Percentiles rank a stretch among this genome's conserved stretches.
These are phyloP conservation scores for Mirounga angustirostris DNA, from an alignment of 2,113 vertebrate genomes.

Conservation along the genomic window DNA sequence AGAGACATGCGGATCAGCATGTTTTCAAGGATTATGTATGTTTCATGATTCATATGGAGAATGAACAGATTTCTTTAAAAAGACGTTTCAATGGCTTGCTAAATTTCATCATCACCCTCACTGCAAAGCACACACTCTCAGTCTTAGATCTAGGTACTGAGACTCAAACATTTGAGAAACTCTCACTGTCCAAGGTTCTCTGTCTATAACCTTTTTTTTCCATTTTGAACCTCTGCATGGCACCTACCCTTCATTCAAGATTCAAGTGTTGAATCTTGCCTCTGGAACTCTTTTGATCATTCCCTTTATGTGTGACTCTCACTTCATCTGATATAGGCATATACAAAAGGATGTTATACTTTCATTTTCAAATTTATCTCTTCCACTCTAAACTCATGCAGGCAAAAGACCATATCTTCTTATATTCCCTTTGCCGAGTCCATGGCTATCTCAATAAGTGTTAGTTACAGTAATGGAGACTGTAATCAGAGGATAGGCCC, in stretches of 20 bases:
- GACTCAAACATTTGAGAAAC: neutral
- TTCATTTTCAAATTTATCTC: neutral
- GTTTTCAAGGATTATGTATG: slow-evolving; percentile 7
- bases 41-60: neutral
- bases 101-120: neutral
- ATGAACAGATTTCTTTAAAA: neutral
- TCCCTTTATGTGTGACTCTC: neutral
- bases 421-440: neutral
- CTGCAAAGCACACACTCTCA: neutral
- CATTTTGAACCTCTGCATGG: neutral
- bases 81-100: neutral
- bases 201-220: neutral
- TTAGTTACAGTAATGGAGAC: neutral
- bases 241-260: neutral
- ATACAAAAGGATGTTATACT: neutral
- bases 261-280: neutral
- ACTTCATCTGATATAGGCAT: neutral
- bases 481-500: neutral
- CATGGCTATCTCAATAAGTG: neutral
- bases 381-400: neutral
- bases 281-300: neutral
- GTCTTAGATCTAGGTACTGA: neutral
- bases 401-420: neutral
- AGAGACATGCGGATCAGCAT: neutral
- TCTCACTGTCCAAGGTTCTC: neutral